A percentile compares a stretch with the other conserved stretches of the same genome.
Evolutionary conservation across 2,797 vertebrate genomes (phyloP).

Genomic region (Threskiornis aethiopicus): DNA sequence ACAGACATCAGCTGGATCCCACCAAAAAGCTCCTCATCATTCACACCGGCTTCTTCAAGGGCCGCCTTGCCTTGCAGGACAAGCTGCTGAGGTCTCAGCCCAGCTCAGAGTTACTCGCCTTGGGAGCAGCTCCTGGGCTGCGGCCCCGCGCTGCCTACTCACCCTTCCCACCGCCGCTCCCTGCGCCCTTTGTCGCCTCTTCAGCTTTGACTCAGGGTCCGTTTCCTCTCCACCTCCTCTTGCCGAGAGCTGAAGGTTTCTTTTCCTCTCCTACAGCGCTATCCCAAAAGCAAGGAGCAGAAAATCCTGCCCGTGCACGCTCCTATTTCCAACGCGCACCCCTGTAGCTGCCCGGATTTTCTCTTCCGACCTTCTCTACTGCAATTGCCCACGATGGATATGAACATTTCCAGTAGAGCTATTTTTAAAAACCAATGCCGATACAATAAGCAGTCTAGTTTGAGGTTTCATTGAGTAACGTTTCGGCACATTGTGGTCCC

Average conservation of each 20-base stretch:
- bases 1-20: background rate
- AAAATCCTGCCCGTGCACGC: background rate
- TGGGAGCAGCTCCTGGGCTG: background rate
- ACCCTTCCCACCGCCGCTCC: background rate
- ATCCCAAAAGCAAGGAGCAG: background rate
- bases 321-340: background rate
- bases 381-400: background rate
- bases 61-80: background rate
- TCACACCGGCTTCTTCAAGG: background rate
- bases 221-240: background rate
- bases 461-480: background rate
- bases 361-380: background rate
- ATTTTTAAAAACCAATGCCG: background rate
- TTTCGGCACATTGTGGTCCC: background rate
- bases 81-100: background rate
- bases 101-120: accelerated
- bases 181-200: background rate
- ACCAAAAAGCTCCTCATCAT: background rate
- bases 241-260: background rate
- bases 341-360: background rate
- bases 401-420: background rate
- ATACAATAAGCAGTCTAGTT: background rate
- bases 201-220: background rate
- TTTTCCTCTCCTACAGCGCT: background rate
- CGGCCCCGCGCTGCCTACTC: background rate